Percentiles rank a stretch among this genome's conserved stretches.
Conservation (phyloP, 2,888 invertebrate species). For the Sinotaia quadrata region DNA sequence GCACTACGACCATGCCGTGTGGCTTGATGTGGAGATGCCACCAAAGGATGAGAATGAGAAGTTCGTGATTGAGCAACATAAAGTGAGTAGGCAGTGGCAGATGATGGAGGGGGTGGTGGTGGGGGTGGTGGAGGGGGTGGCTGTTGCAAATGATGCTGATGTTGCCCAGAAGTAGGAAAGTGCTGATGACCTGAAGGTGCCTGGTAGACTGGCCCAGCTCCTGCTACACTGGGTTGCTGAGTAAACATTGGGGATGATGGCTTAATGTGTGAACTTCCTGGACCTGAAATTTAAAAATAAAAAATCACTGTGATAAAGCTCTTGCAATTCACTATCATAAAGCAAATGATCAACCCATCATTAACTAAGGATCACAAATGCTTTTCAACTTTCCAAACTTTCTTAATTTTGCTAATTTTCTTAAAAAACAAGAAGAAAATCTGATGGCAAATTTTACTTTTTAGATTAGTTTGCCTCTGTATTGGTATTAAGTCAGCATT, state of each 20-base stretch:
- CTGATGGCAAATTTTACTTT: too few species aligned
- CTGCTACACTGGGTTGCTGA: background rate
- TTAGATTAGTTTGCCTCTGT: too few species aligned
- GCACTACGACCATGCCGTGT: slow-evolving; percentile 8
- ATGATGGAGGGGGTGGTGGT: slow-evolving; percentile 18
- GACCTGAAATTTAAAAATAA: background rate
- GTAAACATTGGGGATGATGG: slow-evolving; percentile 14
- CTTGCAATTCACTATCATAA: too few species aligned
- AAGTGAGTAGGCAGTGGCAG: slow-evolving; percentile 13
- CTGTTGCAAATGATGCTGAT: slow-evolving; percentile 10
- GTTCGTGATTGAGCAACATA: slow-evolving; percentile 25
- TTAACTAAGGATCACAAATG: too few species aligned
- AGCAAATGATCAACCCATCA: too few species aligned
- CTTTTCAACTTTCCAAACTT: too few species aligned
- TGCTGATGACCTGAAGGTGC: slow-evolving; percentile 1
- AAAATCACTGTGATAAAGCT: too few species aligned
- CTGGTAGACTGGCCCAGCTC: background rate
- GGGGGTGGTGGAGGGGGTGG: slow-evolving; percentile 21
- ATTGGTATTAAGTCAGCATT: too few species aligned
- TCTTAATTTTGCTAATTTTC: too few species aligned
- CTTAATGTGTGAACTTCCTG: slow-evolving; percentile 13
- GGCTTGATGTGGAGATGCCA: slow-evolving; percentile 16
- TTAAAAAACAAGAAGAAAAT: too few species aligned
- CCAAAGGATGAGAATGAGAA: slow-evolving; percentile 31
- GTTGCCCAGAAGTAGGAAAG: slow-evolving; percentile 3